Percentiles rank a stretch among this genome's conserved stretches.
Conservation (phyloP, 2,113 vertebrate genomes). For the Microcebus murinus region DNA sequence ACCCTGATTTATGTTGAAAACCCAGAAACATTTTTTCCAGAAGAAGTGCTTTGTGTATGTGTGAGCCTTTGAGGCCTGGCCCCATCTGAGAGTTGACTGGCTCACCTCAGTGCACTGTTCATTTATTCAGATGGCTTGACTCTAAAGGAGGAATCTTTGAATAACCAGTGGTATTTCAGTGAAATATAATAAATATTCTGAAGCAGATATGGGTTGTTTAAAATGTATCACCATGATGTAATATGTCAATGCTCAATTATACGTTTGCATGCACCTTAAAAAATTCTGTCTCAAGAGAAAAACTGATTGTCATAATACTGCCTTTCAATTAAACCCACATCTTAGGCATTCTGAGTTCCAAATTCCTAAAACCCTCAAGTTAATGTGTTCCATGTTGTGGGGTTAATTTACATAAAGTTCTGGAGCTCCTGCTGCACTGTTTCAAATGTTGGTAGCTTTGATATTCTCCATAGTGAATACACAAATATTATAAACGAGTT, state of each 20-base stretch:
- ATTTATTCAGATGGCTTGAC: constrained; percentile 61
- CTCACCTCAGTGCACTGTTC: constrained; percentile 64
- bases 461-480: constrained; percentile 64
- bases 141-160: constrained; percentile 52
- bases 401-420: constrained; percentile 69
- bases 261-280: constrained; percentile 74
- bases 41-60: constrained; percentile 66
- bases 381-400: constrained; percentile 74
- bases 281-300: constrained; percentile 63
- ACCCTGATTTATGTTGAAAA: constrained; percentile 77
- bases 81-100: constrained; percentile 43
- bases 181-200: constrained; percentile 50
- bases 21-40: constrained; percentile 73
- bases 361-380: constrained; percentile 75
- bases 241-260: constrained; percentile 75
- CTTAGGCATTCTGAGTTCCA: constrained; percentile 72
- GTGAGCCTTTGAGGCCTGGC: constrained; percentile 64
- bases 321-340: constrained; percentile 79
- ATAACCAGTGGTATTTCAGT: constrained; percentile 56
- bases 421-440: constrained; percentile 63
- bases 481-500: constrained; percentile 64
- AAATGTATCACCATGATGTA: constrained; percentile 68
- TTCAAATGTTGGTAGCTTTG: constrained; percentile 72
- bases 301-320: constrained; percentile 71
- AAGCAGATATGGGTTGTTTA: constrained; percentile 68